Percentiles rank a stretch among this genome's conserved stretches.
These are phyloP conservation scores for Takifugu bimaculatus DNA, from an alignment of 2,113 vertebrate genomes.

Conservation along the genomic window DNA sequence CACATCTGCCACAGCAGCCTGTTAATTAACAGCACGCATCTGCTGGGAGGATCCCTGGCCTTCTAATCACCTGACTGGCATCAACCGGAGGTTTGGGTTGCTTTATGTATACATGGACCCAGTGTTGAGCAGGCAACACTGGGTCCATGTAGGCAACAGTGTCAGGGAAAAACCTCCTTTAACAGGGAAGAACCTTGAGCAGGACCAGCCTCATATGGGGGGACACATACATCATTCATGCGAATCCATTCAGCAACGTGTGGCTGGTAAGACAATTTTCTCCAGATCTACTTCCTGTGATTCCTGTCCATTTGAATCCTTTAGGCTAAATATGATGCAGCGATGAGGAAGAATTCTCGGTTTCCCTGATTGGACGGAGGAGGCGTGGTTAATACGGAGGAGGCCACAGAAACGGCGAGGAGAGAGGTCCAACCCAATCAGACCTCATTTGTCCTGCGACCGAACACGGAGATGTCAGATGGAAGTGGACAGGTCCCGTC, in stretches of 20 bases:
- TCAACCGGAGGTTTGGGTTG: too few relatives aligned
- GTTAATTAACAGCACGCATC: conserved; percentile 47
- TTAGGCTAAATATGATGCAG: conserved; percentile 4
- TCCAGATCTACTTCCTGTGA: not conserved
- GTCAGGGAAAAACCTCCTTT: not conserved
- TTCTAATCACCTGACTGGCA: not conserved
- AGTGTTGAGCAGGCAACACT: too few relatives aligned
- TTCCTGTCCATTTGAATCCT: not conserved
- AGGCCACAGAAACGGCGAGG: not conserved
- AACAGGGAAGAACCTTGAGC: too few relatives aligned
- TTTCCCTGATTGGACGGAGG: not conserved
- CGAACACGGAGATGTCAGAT: conserved; percentile 10
- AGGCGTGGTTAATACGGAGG: not conserved
- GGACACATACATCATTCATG: too few relatives aligned
- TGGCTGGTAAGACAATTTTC: not conserved
- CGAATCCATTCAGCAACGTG: too few relatives aligned
- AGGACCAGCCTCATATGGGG: too few relatives aligned
- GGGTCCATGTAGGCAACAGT: not conserved
- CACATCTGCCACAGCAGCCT: conserved; percentile 22
- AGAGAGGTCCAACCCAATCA: conserved; percentile 11
- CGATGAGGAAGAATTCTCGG: not conserved
- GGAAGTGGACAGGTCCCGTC: conserved; percentile 19
- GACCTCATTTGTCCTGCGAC: conserved; percentile 16
- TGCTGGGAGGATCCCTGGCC: conserved; percentile 5
- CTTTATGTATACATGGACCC: too few relatives aligned